Base-by-base conservation (phyloP, 2,888 invertebrate species). In the Ephialtes manifestator region DNA sequence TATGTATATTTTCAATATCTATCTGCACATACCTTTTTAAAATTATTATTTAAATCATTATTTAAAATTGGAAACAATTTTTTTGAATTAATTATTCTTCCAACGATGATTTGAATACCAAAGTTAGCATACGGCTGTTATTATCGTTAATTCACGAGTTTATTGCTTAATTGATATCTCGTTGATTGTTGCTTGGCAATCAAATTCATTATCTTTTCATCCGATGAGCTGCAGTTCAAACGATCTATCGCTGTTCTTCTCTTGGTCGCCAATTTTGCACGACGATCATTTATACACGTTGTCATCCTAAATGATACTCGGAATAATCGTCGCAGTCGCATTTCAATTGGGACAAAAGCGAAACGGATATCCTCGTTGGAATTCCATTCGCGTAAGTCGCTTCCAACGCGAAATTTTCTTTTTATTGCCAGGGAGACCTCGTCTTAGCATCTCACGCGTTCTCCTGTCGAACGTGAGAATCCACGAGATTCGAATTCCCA, bases 401-500 rank as follows among this genome's bases (percentile, higher is more conserved):
- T 60, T 67, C 70, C 3, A 20, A 20, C 18, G 51, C n/a, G 60
- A 72, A 74, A 74, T 74, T 43, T 39, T 71, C 28, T 20, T 39
- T 77, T 65, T 24, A n/a, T 60, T 13, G 18, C 67, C 13, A 13
- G 63, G 20, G 60, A 15, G 1, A n/a, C 39, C 53, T 31, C 31
- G 28, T 48, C 24, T 53, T 43, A 31, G 81, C 24, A 35, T 74
- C 24, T 46, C 58, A 53, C 53, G 65, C 31, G 67, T 77, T 13
- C 71, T 24, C n/a, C 58, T 51, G 76, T 60, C 85, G 87, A 88
- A 90, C 91, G 92, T 91, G 92, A 92, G 92, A 92, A 92, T 91
- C 89, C 87, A 87, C 90, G 90, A 89, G 90, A 91, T 90, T 89
- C 90, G 87, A 85, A 90, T 92, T 92, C 91, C 90, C 92, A 91